These are phyloP conservation scores for Pristionchus entomophagus DNA, from an alignment of 2,888 invertebrate species.

Conservation along the genomic window DNA sequence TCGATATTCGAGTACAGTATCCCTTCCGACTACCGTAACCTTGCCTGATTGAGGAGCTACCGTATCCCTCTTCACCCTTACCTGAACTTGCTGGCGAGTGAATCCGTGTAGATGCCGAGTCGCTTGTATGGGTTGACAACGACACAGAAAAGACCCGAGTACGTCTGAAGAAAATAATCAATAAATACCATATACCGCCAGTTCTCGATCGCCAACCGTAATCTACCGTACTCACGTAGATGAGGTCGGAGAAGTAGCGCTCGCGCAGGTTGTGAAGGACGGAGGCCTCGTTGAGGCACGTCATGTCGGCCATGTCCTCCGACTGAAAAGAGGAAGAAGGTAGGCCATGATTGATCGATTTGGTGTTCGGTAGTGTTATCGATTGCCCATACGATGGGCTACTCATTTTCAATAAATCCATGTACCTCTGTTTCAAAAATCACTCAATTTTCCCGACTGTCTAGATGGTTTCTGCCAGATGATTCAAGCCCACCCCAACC, in stretches of 20 bases:
- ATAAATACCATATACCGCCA: neutral
- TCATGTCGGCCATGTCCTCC: constrained; percentile 99
- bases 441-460: too few species aligned
- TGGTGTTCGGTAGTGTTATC: too few species aligned
- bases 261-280: constrained; percentile 99
- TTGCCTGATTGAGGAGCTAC: too few species aligned
- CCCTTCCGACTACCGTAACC: too few species aligned
- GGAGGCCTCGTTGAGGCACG: constrained; percentile 98
- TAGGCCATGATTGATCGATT: neutral
- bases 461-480: too few species aligned
- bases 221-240: constrained; percentile 91
- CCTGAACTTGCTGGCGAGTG: constrained; percentile 97
- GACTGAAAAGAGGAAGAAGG: constrained; percentile 79
- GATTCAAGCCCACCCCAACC: too few species aligned
- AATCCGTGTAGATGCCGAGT: constrained; percentile 98
- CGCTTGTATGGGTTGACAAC: constrained; percentile 97
- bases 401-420: too few species aligned
- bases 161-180: constrained; percentile 86
- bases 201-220: neutral
- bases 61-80: too few species aligned
- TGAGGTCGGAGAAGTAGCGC: constrained; percentile 97
- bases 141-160: constrained; percentile 99
- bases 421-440: too few species aligned
- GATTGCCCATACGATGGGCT: too few species aligned
- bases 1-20: neutral